Percentiles rank a stretch among this genome's conserved stretches.
Conservation (phyloP, 2,888 invertebrate species). For the Pseudoips prasinana region DNA sequence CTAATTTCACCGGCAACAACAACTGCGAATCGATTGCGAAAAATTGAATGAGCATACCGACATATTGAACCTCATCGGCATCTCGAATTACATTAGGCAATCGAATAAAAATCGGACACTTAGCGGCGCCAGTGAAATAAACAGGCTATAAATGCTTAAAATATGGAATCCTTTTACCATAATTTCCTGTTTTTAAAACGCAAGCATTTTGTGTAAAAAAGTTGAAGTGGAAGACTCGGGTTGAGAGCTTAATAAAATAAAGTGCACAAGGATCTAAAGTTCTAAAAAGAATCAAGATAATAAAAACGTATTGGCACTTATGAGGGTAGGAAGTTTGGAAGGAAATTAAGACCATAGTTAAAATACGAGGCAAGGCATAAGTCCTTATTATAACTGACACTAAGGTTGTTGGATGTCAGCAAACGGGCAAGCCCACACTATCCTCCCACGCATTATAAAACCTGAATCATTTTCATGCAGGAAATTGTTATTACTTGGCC, state of each 20-base stretch:
- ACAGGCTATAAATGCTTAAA: slow-evolving; percentile 44
- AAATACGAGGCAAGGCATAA: too few relatives aligned
- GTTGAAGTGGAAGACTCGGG: slow-evolving; percentile 11
- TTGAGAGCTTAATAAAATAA: slow-evolving; percentile 21
- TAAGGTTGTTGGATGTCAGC: too few relatives aligned
- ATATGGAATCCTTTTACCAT: slow-evolving; percentile 44
- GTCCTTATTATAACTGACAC: too few relatives aligned
- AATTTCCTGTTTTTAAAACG: slow-evolving; percentile 41
- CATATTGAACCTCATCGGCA: slow-evolving; percentile 34
- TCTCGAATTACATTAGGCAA: slow-evolving; percentile 56
- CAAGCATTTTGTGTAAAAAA: slow-evolving; percentile 25
- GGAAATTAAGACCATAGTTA: too few relatives aligned
- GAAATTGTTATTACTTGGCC: too few relatives aligned
- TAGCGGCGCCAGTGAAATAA: slow-evolving; percentile 41
- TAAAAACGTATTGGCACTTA: too few relatives aligned
- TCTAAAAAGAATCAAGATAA: slow-evolving; percentile 12
- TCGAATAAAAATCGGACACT: slow-evolving; percentile 43
- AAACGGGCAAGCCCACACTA: too few relatives aligned
- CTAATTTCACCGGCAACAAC: slow-evolving; percentile 44
- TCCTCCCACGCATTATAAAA: slow-evolving; percentile 26
- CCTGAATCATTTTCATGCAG: slow-evolving; percentile 23
- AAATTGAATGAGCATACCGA: slow-evolving; percentile 59
- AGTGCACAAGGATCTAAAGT: slow-evolving; percentile 6
- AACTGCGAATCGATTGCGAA: slow-evolving; percentile 44
- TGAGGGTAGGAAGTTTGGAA: too few relatives aligned